Conservation (phyloP, 2,888 invertebrate species). For the Cephus pulcher region DNA sequence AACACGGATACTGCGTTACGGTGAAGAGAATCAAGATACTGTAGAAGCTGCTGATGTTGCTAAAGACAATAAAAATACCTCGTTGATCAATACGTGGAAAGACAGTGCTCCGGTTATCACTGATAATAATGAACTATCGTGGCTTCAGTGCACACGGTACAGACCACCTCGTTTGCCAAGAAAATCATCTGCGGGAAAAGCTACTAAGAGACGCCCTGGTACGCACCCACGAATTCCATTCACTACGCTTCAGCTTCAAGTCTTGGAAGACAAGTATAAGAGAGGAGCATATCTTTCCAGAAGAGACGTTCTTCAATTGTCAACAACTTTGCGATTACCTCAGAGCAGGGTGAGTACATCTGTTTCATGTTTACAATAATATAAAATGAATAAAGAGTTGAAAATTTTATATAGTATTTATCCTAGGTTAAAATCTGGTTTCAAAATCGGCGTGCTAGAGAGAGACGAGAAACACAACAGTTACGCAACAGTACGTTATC, state of each 20-base stretch:
- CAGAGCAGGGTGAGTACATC: conserved; percentile 74
- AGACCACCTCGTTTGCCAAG: conserved; percentile 79
- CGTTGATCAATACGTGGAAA: not conserved
- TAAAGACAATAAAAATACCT: not conserved
- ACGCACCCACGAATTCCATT: conserved; percentile 75
- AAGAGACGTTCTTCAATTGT: conserved; percentile 74
- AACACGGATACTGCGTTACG: not conserved
- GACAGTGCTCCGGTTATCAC: not conserved
- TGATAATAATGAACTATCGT: conserved; percentile 58
- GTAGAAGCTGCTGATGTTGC: not conserved
- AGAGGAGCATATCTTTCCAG: conserved; percentile 78
- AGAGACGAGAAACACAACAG: conserved; percentile 72
- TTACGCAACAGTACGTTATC: not conserved
- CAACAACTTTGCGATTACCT: conserved; percentile 73
- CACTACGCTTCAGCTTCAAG: conserved; percentile 75
- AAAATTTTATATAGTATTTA: conserved; percentile 13
- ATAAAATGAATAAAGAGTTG: not conserved
- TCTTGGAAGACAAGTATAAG: conserved; percentile 77
- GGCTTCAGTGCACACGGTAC: conserved; percentile 81
- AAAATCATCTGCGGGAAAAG: conserved; percentile 64
- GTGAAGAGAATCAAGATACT: not conserved
- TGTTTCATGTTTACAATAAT: not conserved
- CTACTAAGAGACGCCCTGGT: conserved; percentile 50
- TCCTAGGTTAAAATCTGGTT: conserved; percentile 78
- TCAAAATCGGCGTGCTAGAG: conserved; percentile 83